phyloP scores from a whole-genome alignment of 2,113 vertebrate species.

The Polypterus senegalus region DNA sequence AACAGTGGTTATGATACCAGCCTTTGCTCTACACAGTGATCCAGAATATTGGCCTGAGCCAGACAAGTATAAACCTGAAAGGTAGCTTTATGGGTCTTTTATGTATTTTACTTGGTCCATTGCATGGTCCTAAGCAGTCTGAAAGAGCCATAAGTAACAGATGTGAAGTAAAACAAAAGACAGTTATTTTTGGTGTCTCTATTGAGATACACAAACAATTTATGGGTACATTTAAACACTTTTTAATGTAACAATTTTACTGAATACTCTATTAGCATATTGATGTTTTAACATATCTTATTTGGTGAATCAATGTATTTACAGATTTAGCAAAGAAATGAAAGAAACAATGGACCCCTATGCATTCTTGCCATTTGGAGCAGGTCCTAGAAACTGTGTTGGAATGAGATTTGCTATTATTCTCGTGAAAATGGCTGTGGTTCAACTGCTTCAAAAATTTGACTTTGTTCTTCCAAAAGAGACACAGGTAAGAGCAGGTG shows the following conservation, averaged over 20 bases:
- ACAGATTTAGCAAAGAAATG: constrained; percentile 59
- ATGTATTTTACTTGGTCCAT: constrained; percentile 3
- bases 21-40: constrained; percentile 35
- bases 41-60: constrained; percentile 45
- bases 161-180: constrained; percentile 26
- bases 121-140: constrained; percentile 31
- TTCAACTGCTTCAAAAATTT: constrained; percentile 53
- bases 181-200: constrained; percentile 39
- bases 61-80: constrained; percentile 55
- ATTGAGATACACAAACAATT: constrained; percentile 35
- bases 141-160: constrained; percentile 27
- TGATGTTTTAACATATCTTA: not conserved
- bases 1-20: constrained; percentile 39
- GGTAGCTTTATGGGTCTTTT: constrained; percentile 23
- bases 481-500: constrained; percentile 45
- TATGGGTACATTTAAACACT: not conserved
- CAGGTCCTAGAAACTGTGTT: constrained; percentile 64
- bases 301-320: not conserved
- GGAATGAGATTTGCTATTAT: constrained; percentile 64
- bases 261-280: not conserved
- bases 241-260: not conserved
- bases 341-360: constrained; percentile 42
- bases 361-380: constrained; percentile 57
- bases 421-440: constrained; percentile 43
- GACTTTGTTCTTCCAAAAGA: constrained; percentile 54